Conservation (phyloP, 2,888 invertebrate genomes). For the Taphrorychus bicolor region DNA sequence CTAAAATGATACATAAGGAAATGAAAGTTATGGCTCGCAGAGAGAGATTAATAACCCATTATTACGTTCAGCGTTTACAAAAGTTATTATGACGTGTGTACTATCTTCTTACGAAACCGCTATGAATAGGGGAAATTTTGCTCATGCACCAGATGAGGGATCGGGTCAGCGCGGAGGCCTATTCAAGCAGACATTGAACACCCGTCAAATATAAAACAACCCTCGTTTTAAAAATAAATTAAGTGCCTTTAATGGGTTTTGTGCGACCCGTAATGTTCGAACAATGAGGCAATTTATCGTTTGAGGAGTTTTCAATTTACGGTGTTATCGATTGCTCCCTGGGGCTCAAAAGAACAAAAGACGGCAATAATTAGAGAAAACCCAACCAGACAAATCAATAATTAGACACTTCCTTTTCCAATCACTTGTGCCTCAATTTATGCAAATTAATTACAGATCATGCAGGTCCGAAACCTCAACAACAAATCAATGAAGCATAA, state of each 20-base stretch:
- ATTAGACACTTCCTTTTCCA: background rate
- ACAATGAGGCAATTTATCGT: background rate
- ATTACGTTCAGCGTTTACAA: conserved; percentile 11
- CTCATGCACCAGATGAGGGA: background rate
- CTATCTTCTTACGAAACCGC: background rate
- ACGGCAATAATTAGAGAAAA: background rate
- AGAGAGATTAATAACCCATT: conserved; percentile 26
- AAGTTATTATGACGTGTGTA: background rate
- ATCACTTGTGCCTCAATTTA: no score
- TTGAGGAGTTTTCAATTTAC: background rate
- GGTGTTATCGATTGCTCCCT: background rate
- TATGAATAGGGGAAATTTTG: background rate
- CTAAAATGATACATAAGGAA: conserved; percentile 23
- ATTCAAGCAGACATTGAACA: background rate
- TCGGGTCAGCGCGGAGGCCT: background rate
- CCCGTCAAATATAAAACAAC: background rate
- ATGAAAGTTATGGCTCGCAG: conserved; percentile 23
- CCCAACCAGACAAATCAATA: background rate
- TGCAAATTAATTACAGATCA: no score
- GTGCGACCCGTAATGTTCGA: background rate
- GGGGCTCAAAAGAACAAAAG: background rate
- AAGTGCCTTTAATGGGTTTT: background rate
- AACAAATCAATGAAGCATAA: background rate
- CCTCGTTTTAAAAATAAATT: background rate
- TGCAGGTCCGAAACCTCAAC: no score